Evolutionary conservation across 2,888 invertebrate genomes (phyloP).

Genomic region (Stictocephala bisonia): DNA sequence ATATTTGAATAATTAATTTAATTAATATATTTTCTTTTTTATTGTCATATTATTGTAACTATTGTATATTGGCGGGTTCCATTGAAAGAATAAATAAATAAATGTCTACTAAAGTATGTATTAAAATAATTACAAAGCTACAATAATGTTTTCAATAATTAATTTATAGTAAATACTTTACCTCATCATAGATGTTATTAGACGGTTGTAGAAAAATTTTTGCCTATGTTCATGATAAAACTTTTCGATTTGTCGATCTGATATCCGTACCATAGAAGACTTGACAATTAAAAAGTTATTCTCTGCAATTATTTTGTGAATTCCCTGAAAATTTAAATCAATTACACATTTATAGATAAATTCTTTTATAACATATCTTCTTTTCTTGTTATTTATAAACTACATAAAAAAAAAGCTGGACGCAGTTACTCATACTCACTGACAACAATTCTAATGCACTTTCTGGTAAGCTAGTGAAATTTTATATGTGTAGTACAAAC

Average conservation of each 20-base stretch:
- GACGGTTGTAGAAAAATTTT: constrained; percentile 86
- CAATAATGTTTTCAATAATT: neutral
- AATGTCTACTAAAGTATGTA: constrained; percentile 22
- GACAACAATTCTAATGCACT: no score
- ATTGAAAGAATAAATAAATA: no score
- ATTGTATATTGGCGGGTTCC: no score
- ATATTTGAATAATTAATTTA: no score
- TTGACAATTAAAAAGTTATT: constrained; percentile 79
- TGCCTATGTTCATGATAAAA: constrained; percentile 87
- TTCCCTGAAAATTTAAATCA: constrained; percentile 66
- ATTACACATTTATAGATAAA: constrained; percentile 29
- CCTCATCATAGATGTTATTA: constrained; percentile 86
- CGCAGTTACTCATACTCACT: no score
- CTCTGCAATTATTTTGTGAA: constrained; percentile 74
- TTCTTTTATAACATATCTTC: no score
- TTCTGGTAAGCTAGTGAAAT: no score
- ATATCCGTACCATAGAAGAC: constrained; percentile 74
- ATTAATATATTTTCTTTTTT: no score
- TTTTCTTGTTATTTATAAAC: no score
- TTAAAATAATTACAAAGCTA: neutral
- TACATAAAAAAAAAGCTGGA: no score
- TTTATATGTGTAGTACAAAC: no score
- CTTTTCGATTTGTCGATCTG: constrained; percentile 72
- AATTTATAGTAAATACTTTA: constrained; percentile 61
- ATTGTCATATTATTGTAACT: no score